Evolutionary conservation across 2,888 invertebrate genomes (phyloP), one percentile per base, ranked within the genome.

Genomic region (Pterostichus madidus): DNA sequence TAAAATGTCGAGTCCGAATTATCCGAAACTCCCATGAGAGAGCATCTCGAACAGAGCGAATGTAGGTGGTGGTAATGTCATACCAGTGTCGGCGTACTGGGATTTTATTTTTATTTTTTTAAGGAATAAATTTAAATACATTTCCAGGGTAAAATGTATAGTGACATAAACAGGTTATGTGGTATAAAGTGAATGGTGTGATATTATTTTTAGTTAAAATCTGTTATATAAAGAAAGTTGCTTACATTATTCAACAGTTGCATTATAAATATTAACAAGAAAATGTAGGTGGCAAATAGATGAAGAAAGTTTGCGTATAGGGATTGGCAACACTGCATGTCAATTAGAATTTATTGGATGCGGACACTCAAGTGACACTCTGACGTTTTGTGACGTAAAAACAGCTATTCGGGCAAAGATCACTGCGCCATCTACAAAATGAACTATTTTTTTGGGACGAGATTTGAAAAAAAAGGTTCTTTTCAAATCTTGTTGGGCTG

Each of bases 121-220:
- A 39, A 39, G 17, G 68, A 71, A 71, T 71, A 71, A 71, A 71
- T 71, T 71, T 71, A 13, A 71, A 71, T 71, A 71, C 15, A 71
- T 71, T 71, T 71, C 44, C 44, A 1, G 6, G 10, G 15, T 44
- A 17, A 17, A 39, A 6, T 15, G 68, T 15, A 39, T 44, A 39
- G 44, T 71, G 68, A 71, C 68, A 17, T 71, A 71, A 71, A 71
- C 44, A 71, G 68, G 44, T 71, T 71, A 44, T 24, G 44, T 71
- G 44, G 44, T 15, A 15, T 17, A 71, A 15, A 71, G 44, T 39
- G 35, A 71, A 44, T 44, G 68, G 68, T 44, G 46, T 39, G n/a
- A 44, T 71, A 71, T 71, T 44, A 71, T 71, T 44, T 71, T n/a
- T 39, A 71, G 68, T 44, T 71, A 44, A 71, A 71, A 71, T 71